Percentiles rank a stretch among this genome's conserved stretches.
Conservation (phyloP, 2,888 invertebrate genomes). For the Amphipoea lucens region DNA sequence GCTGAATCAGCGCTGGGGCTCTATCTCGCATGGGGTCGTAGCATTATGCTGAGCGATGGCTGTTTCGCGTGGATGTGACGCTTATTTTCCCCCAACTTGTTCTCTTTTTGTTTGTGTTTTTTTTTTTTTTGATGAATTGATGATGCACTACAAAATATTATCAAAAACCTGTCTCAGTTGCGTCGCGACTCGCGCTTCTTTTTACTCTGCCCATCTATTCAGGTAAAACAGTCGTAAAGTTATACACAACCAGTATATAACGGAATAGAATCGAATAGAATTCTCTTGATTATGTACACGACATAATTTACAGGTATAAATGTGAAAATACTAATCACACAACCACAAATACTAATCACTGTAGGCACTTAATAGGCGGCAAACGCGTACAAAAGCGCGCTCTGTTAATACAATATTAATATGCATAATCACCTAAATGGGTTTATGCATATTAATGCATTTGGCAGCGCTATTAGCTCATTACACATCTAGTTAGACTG, state of each 20-base stretch:
- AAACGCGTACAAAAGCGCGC: constrained; percentile 28
- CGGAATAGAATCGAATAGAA: background rate
- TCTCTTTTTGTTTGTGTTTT: too few relatives aligned
- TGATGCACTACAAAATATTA: too few relatives aligned
- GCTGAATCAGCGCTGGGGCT: too few relatives aligned
- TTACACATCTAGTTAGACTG: constrained; percentile 25
- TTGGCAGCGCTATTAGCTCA: background rate
- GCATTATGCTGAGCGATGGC: too few relatives aligned
- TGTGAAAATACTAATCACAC: background rate
- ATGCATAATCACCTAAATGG: constrained; percentile 45
- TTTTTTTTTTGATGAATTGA: too few relatives aligned
- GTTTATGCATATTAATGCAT: constrained; percentile 51
- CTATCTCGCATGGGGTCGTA: too few relatives aligned
- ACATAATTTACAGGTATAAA: constrained; percentile 4
- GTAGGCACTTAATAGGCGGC: constrained; percentile 16
- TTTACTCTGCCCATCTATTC: background rate
- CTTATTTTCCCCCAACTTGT: too few relatives aligned
- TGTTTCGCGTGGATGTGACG: too few relatives aligned
- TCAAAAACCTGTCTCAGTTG: too few relatives aligned
- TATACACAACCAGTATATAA: constrained; percentile 3
- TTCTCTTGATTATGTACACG: background rate
- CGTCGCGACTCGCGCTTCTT: too few relatives aligned
- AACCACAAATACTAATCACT: constrained; percentile 36
- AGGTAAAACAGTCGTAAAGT: background rate
- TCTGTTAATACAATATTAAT: constrained; percentile 39